Evolutionary conservation across 1,140 invertebrate genomes (phyloP).

Genomic region (Drosophila lacertosa): DNA sequence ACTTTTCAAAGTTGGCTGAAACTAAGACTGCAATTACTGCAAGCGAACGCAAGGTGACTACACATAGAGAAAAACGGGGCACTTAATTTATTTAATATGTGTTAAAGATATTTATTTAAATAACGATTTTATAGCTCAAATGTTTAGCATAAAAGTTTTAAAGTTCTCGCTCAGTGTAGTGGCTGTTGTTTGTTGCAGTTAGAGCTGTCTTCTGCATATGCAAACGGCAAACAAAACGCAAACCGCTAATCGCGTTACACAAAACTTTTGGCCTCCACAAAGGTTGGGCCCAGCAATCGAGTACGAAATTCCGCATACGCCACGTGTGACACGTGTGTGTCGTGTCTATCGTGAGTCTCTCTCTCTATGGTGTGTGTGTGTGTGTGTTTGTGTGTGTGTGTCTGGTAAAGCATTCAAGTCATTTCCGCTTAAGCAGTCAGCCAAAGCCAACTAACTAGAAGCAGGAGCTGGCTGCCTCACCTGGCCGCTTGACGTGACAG

Average conservation of each 20-base stretch:
- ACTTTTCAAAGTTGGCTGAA: conserved; percentile 64
- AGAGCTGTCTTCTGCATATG: conserved; percentile 19
- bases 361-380: conserved; percentile 9
- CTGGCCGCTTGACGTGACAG: conserved; percentile 64
- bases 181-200: conserved; percentile 17
- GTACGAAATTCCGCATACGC: conserved; percentile 80
- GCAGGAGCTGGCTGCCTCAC: conserved; percentile 3
- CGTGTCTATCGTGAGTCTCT: neutral
- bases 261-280: conserved; percentile 55
- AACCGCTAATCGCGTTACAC: conserved; percentile 81
- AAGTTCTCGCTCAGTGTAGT: neutral
- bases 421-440: conserved; percentile 80
- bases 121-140: too few species aligned
- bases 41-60: conserved; percentile 12
- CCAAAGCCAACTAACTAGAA: conserved; percentile 44
- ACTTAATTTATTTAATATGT: too few species aligned
- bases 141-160: too few species aligned
- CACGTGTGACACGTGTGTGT: conserved; percentile 54
- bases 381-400: conserved; percentile 9
- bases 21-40: conserved; percentile 72
- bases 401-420: conserved; percentile 71
- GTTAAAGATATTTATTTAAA: too few species aligned
- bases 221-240: conserved; percentile 66
- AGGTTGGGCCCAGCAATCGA: conserved; percentile 65
- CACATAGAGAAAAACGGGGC: too few species aligned